Evolutionary conservation across 2,797 vertebrate species (phyloP).

Genomic region (Lycodopsis pacificus): DNA sequence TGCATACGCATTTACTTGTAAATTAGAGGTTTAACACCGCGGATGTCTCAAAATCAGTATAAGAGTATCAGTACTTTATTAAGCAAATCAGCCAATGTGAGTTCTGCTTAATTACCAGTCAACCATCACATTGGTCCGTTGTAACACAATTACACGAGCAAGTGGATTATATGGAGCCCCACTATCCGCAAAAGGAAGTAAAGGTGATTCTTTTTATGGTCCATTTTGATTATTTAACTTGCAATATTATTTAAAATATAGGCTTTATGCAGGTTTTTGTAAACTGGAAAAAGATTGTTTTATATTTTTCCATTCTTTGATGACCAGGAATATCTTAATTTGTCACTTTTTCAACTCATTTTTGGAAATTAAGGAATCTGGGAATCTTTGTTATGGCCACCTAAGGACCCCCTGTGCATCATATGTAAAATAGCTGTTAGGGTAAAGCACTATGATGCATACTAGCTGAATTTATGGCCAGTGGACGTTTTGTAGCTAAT

Average conservation of each 20-base stretch:
- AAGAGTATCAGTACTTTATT: background rate
- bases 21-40: constrained; percentile 33
- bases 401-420: background rate
- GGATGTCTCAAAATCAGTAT: constrained; percentile 19
- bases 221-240: background rate
- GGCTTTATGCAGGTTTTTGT: too few species aligned
- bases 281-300: background rate
- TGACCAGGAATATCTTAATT: background rate
- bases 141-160: background rate
- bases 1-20: constrained; percentile 29
- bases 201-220: background rate
- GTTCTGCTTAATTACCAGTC: constrained; percentile 4
- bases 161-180: constrained; percentile 1
- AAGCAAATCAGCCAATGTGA: constrained; percentile 3
- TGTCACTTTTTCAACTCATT: background rate
- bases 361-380: background rate
- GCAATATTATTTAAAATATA: background rate
- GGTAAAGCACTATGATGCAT: background rate
- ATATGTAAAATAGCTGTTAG: background rate
- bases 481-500: background rate
- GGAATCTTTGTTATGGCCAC: background rate
- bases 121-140: background rate
- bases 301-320: background rate
- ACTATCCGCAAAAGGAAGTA: background rate
- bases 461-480: background rate